Evolutionary conservation across 2,797 vertebrate species (phyloP).

Genomic region (Bradypodion pumilum): DNA sequence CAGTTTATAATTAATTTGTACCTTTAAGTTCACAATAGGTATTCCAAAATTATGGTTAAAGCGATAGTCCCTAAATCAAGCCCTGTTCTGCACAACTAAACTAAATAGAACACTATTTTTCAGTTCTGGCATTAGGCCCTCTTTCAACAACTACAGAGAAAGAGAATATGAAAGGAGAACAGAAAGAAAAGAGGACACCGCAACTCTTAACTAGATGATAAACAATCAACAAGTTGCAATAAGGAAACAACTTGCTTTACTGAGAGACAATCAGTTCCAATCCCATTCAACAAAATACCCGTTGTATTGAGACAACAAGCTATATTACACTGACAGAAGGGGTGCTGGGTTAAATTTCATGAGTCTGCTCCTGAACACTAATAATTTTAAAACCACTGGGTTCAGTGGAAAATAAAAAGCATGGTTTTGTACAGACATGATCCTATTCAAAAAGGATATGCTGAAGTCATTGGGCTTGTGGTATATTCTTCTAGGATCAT

Average conservation of each 20-base stretch:
- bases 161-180: neutral
- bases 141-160: neutral
- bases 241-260: neutral
- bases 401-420: neutral
- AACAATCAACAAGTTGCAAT: neutral
- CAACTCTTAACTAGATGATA: neutral
- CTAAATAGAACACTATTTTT: neutral
- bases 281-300: neutral
- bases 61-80: neutral
- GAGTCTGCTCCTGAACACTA: neutral
- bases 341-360: neutral
- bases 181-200: neutral
- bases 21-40: neutral
- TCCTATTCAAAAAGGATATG: neutral
- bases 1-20: neutral
- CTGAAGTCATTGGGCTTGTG: neutral
- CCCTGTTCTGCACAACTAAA: neutral
- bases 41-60: neutral
- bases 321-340: neutral
- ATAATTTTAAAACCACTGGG: neutral
- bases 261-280: neutral
- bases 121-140: neutral
- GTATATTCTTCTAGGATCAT: neutral
- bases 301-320: neutral
- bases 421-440: neutral